Evolutionary conservation across 1,140 invertebrate genomes (phyloP).

Genomic region (Anastrepha ludens): DNA sequence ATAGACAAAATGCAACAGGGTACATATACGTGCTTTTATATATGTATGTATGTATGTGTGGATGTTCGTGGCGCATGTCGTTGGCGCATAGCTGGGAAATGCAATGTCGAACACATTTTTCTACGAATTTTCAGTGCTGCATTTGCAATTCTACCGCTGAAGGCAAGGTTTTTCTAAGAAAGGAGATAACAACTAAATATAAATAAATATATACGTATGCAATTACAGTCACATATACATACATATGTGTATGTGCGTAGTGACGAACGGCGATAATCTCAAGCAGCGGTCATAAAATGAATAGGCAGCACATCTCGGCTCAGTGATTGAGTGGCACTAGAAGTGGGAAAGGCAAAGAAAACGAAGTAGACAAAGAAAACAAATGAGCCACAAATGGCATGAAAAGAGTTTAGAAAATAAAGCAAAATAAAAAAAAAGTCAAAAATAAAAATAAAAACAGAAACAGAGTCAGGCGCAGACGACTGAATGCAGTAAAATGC

Average conservation of each 20-base stretch:
- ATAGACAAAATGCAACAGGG: not conserved
- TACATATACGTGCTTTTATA: not conserved
- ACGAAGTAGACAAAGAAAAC: not conserved
- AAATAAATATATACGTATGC: not conserved
- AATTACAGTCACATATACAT: not conserved
- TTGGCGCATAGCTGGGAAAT: not conserved
- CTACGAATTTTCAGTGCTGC: slow-evolving; percentile 22
- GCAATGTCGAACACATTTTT: not conserved
- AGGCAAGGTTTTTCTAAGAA: slow-evolving; percentile 7
- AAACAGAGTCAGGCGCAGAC: not conserved
- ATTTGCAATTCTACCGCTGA: slow-evolving; percentile 23
- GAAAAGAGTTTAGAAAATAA: not conserved
- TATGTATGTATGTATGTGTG: not conserved
- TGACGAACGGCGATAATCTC: no score
- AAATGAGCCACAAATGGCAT: not conserved
- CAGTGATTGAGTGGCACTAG: not conserved
- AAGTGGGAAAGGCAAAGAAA: not conserved
- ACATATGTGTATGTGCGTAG: not conserved
- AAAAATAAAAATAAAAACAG: not conserved
- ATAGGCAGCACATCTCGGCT: not conserved
- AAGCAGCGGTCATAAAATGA: no score
- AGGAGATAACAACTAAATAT: slow-evolving; percentile 16
- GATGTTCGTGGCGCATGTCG: not conserved
- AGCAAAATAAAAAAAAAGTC: not conserved
- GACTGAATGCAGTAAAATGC: not conserved